A percentile compares a stretch with the other conserved stretches of the same genome.
Evolutionary conservation across 2,888 invertebrate genomes (phyloP).

Genomic region (Leistus spinibarbis): DNA sequence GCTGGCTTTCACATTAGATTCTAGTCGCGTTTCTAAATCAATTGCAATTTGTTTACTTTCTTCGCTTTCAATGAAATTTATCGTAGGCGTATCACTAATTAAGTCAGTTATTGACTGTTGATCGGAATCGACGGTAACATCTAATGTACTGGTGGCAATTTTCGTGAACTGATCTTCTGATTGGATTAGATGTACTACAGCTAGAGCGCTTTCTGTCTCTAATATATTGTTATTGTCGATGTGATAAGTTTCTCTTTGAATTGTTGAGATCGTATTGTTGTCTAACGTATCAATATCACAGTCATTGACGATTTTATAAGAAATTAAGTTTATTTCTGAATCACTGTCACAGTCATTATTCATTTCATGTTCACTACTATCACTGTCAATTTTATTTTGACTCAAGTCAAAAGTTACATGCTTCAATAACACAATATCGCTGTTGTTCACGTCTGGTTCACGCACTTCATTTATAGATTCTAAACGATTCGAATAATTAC

Average conservation of each 20-base stretch:
- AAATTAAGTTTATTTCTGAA: constrained; percentile 11
- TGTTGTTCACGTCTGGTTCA: constrained; percentile 1
- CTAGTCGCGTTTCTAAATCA: constrained; percentile 32
- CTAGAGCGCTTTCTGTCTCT: constrained; percentile 8
- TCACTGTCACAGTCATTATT: constrained; percentile 23
- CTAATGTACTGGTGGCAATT: constrained; percentile 32
- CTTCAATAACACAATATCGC: constrained; percentile 28
- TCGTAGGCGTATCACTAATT: constrained; percentile 32
- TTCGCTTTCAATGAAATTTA: constrained; percentile 21
- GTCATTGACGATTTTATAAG: constrained; percentile 3
- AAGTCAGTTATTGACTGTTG: constrained; percentile 10
- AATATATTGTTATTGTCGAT: neutral
- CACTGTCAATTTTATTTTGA: neutral
- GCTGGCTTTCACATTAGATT: constrained; percentile 23
- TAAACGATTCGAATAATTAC: neutral
- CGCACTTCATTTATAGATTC: constrained; percentile 9
- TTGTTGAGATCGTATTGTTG: constrained; percentile 17
- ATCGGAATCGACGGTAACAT: constrained; percentile 4
- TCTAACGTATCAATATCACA: constrained; percentile 7
- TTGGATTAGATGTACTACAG: constrained; percentile 1
- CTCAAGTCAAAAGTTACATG: constrained; percentile 19
- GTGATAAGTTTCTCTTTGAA: neutral
- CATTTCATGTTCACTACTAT: neutral
- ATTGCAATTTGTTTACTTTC: constrained; percentile 32
- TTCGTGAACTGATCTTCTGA: constrained; percentile 32